A percentile compares a stretch with the other conserved stretches of the same genome.
Evolutionary conservation across 2,888 invertebrate species (phyloP).

Genomic region (Synergus gifuensis): DNA sequence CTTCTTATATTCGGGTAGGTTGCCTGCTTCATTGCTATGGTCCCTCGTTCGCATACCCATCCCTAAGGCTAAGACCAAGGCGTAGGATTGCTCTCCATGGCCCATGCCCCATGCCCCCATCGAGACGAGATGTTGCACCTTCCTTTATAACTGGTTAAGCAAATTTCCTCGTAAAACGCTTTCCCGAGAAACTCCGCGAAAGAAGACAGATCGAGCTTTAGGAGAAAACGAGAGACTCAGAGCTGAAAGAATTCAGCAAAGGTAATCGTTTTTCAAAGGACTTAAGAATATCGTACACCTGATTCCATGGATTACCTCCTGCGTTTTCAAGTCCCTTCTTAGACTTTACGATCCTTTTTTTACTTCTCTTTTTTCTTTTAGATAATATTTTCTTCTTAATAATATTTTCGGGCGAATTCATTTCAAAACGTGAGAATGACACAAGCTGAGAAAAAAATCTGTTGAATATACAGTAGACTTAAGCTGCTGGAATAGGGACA

Average conservation of each 20-base stretch:
- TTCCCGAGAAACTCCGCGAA: conserved; percentile 62
- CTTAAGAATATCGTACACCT: not conserved
- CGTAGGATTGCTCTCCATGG: conserved; percentile 45
- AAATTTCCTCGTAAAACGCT: conserved; percentile 71
- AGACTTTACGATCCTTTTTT: not conserved
- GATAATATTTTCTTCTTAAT: not conserved
- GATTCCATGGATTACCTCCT: not conserved
- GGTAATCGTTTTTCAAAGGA: conserved; percentile 34
- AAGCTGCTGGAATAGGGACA: too few relatives aligned
- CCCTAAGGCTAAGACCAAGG: conserved; percentile 10
- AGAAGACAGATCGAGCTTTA: not conserved
- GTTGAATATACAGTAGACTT: too few relatives aligned
- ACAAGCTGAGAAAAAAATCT: too few relatives aligned
- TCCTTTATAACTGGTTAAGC: conserved; percentile 71
- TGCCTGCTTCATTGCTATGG: conserved; percentile 53
- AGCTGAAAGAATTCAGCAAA: conserved; percentile 1
- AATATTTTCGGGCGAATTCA: too few relatives aligned
- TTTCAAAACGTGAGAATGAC: too few relatives aligned
- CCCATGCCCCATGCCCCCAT: conserved; percentile 47
- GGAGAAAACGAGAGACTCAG: conserved; percentile 29
- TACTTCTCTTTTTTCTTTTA: not conserved
- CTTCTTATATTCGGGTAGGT: conserved; percentile 73
- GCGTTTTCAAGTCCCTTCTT: not conserved
- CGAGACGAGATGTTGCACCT: conserved; percentile 60
- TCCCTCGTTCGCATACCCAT: conserved; percentile 39